Conservation (phyloP, 2,888 invertebrate species). For the Parapristionchus giblindavisi region DNA sequence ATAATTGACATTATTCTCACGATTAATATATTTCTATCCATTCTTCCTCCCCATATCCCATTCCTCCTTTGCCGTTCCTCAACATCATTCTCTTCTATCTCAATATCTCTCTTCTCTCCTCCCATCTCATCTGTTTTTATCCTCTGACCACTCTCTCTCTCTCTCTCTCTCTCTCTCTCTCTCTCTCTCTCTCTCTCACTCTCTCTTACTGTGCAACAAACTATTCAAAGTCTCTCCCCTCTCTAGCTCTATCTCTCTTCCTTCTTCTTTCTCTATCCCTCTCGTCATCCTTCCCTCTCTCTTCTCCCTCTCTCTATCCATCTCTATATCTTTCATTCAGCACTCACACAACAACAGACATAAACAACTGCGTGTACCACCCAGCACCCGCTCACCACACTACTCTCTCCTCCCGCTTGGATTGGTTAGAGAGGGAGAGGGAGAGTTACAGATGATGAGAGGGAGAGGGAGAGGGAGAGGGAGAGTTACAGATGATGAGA, state of each 20-base stretch:
- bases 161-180: background rate
- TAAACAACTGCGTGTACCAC: background rate
- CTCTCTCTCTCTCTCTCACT: constrained; percentile 17
- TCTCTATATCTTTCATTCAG: background rate
- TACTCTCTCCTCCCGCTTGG: too few species aligned
- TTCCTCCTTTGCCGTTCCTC: background rate
- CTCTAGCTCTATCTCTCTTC: too few species aligned
- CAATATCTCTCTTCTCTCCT: background rate
- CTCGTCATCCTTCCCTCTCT: background rate
- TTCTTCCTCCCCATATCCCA: background rate
- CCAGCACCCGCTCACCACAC: too few species aligned
- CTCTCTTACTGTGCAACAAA: too few species aligned
- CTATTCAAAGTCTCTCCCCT: too few species aligned
- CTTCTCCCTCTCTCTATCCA: background rate
- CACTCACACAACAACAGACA: background rate
- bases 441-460: background rate
- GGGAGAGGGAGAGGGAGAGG: background rate
- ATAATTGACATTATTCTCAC: too few species aligned
- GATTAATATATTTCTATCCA: too few species aligned
- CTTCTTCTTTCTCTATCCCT: background rate
- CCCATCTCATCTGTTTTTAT: background rate
- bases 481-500: too few species aligned
- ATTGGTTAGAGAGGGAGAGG: too few species aligned
- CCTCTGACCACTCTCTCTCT: background rate
- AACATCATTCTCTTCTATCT: background rate